These are phyloP conservation scores for Trypoxylon attenuatum DNA, from an alignment of 2,888 invertebrate species.

Conservation along the genomic window DNA sequence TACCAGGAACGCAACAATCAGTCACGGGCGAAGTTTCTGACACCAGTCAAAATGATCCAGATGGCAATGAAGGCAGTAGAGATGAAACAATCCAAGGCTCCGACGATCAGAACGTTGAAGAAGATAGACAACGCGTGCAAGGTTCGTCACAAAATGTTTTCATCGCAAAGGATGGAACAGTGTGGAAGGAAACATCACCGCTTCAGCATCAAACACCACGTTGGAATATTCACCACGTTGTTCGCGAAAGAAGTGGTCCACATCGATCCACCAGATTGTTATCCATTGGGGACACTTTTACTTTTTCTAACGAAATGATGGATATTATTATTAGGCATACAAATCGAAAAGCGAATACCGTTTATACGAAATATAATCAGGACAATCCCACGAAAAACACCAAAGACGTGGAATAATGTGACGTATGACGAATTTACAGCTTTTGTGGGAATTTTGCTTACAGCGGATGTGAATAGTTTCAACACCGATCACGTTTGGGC, in stretches of 20 bases:
- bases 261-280: slow-evolving; percentile 21
- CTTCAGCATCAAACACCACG: slow-evolving; percentile 27
- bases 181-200: slow-evolving; percentile 28
- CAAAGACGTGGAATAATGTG: neutral
- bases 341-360: slow-evolving; percentile 26
- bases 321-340: slow-evolving; percentile 34
- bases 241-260: slow-evolving; percentile 30
- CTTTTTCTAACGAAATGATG: slow-evolving; percentile 21
- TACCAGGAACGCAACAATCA: too few species aligned
- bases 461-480: slow-evolving; percentile 37
- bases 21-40: too few species aligned
- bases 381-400: neutral
- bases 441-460: slow-evolving; percentile 41
- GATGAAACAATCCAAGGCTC: too few species aligned
- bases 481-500: slow-evolving; percentile 33
- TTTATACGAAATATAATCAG: neutral
- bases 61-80: too few species aligned
- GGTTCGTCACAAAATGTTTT: too few species aligned
- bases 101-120: too few species aligned
- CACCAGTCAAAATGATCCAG: too few species aligned
- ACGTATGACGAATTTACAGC: slow-evolving; percentile 30
- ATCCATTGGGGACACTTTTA: slow-evolving; percentile 31
- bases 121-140: too few species aligned
- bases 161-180: slow-evolving; percentile 38
- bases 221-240: slow-evolving; percentile 36